Percentiles rank a stretch among this genome's conserved stretches.
Evolutionary conservation across 2,888 invertebrate genomes (phyloP).

Genomic region (Rhodophaea formosa): DNA sequence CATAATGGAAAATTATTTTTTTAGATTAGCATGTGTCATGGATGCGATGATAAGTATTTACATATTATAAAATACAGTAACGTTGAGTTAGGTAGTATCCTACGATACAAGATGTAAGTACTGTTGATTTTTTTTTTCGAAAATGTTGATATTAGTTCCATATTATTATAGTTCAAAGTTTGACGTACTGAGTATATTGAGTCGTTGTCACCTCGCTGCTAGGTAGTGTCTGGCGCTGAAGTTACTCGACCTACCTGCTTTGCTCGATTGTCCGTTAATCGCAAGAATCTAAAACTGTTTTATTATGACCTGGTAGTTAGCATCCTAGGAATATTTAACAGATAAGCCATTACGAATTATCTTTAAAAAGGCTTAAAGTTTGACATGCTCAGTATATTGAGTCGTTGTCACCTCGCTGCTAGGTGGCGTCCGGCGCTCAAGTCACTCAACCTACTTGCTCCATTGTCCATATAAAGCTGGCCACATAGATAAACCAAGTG

Average conservation of each 20-base stretch:
- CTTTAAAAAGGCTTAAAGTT: conserved; percentile 33
- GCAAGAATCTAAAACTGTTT: too few species aligned
- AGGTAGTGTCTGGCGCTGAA: conserved; percentile 36
- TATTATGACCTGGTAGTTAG: too few species aligned
- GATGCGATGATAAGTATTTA: too few species aligned
- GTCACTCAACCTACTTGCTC: conserved; percentile 42
- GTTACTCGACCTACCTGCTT: conserved; percentile 43
- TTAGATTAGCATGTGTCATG: too few species aligned
- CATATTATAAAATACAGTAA: too few species aligned
- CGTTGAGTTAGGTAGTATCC: too few species aligned
- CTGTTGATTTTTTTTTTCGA: too few species aligned
- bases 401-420: conserved; percentile 50
- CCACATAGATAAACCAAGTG: not conserved
- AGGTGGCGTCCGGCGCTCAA: conserved; percentile 35
- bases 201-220: conserved; percentile 50
- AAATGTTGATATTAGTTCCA: too few species aligned
- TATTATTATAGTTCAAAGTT: conserved; percentile 34
- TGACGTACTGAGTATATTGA: conserved; percentile 49
- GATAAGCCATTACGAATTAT: too few species aligned
- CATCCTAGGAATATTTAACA: too few species aligned
- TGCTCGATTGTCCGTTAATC: conserved; percentile 26
- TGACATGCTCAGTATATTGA: conserved; percentile 49
- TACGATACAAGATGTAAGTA: too few species aligned
- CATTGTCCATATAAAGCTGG: not conserved
- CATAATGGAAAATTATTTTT: too few species aligned